Percentiles rank a stretch among this genome's conserved stretches.
phyloP scores from a whole-genome alignment of 1,140 invertebrate species.

The Epicauta chinensis region DNA sequence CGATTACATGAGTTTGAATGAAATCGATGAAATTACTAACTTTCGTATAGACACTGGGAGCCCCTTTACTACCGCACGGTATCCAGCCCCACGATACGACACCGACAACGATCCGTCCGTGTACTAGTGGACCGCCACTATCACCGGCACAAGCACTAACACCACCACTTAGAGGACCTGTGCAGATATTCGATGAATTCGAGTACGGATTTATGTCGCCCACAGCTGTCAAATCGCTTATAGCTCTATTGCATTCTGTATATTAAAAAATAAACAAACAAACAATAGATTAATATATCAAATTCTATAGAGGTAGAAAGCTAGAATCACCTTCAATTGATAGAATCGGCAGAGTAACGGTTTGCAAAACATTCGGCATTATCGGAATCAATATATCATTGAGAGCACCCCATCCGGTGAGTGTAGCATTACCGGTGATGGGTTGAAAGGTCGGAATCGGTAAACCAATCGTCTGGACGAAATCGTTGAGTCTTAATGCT shows the following conservation, averaged over 20 bases:
- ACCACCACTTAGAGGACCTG: conserved; percentile 52
- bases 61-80: conserved; percentile 57
- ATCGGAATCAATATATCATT: conserved; percentile 26
- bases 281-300: neutral
- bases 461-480: conserved; percentile 47
- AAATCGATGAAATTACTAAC: conserved; percentile 43
- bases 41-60: conserved; percentile 65
- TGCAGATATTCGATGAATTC: conserved; percentile 50
- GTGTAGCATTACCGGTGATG: neutral
- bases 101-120: conserved; percentile 50
- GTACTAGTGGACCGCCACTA: conserved; percentile 58
- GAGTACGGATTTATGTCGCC: conserved; percentile 32
- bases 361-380: conserved; percentile 41
- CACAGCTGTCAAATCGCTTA: conserved; percentile 16
- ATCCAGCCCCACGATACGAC: conserved; percentile 71
- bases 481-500: conserved; percentile 48
- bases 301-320: neutral
- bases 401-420: conserved; percentile 45
- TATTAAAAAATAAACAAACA: too few relatives aligned
- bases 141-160: conserved; percentile 58
- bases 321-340: conserved; percentile 2
- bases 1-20: conserved; percentile 2
- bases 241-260: conserved; percentile 31
- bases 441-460: conserved; percentile 34
- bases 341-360: conserved; percentile 28